Conservation (phyloP, 2,888 invertebrate species). For the Spodoptera littoralis region DNA sequence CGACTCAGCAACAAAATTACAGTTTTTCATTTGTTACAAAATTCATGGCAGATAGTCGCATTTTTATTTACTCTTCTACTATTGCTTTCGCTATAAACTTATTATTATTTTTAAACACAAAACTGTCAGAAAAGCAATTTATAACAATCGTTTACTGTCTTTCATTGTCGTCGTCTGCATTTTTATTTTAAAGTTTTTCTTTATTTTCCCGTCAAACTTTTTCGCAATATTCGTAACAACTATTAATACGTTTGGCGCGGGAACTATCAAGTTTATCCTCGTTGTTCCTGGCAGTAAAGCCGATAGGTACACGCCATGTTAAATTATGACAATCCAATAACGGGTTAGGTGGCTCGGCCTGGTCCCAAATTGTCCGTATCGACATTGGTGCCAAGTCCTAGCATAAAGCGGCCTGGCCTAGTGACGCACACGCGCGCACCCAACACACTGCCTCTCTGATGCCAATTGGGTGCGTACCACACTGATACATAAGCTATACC, state of each 20-base stretch:
- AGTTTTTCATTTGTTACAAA: constrained; percentile 38
- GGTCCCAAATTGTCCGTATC: constrained; percentile 83
- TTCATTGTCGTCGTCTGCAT: constrained; percentile 39
- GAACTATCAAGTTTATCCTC: constrained; percentile 71
- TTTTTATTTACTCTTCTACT: constrained; percentile 25
- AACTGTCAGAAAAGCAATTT: constrained; percentile 44
- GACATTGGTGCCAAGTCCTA: constrained; percentile 80
- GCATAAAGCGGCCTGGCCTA: constrained; percentile 64
- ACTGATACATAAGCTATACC: constrained; percentile 33
- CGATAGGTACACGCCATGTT: constrained; percentile 78
- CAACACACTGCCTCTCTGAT: constrained; percentile 43
- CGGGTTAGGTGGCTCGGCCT: constrained; percentile 80
- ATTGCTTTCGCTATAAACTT: constrained; percentile 14
- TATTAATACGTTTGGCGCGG: constrained; percentile 67
- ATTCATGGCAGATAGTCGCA: constrained; percentile 32
- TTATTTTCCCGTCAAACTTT: constrained; percentile 26
- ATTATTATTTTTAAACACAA: constrained; percentile 36
- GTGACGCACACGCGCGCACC: constrained; percentile 55
- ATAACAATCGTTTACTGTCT: constrained; percentile 43
- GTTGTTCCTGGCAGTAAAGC: constrained; percentile 74
- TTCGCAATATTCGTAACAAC: constrained; percentile 50
- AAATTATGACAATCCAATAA: constrained; percentile 88
- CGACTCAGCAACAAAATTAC: constrained; percentile 14
- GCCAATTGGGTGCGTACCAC: constrained; percentile 47
- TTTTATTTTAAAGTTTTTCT: constrained; percentile 29